Percentiles rank a stretch among this genome's conserved stretches.
phyloP scores from a whole-genome alignment of 2,888 invertebrate species.

The Pterobdella sp. region DNA sequence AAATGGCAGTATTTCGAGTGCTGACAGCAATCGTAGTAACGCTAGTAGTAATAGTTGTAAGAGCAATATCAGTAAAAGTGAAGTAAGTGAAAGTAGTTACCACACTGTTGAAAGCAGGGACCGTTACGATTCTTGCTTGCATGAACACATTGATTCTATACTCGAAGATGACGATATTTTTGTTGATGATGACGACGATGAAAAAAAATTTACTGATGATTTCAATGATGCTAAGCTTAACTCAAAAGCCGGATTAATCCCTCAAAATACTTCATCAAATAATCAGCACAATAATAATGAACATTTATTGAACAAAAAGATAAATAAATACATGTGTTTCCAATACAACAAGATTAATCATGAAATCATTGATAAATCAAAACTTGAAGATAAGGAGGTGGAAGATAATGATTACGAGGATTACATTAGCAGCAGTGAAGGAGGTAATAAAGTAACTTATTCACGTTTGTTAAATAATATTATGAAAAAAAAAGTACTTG shows the following conservation, averaged over 20 bases:
- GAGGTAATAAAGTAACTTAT: neutral
- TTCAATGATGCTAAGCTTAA: neutral
- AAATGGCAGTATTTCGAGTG: neutral
- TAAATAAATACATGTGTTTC: neutral
- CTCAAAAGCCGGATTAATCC: neutral
- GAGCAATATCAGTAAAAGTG: neutral
- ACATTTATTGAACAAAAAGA: neutral
- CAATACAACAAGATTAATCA: neutral
- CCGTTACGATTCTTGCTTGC: constrained; percentile 2
- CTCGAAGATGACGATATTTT: constrained; percentile 7
- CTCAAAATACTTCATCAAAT: neutral
- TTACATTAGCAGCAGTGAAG: constrained; percentile 7
- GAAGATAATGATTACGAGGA: neutral
- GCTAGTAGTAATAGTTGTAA: neutral
- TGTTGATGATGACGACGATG: constrained; percentile 1
- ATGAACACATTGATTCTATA: neutral
- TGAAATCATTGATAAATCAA: neutral
- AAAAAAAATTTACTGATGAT: neutral
- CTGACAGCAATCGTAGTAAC: neutral
- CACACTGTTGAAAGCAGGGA: constrained; percentile 8
- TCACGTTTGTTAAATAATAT: neutral
- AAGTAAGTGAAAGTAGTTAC: neutral
- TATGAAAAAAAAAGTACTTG: neutral
- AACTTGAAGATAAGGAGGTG: neutral
- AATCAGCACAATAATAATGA: too few relatives aligned